Base-by-base conservation (phyloP, 2,888 invertebrate species). In the Drosophila cognata region DNA sequence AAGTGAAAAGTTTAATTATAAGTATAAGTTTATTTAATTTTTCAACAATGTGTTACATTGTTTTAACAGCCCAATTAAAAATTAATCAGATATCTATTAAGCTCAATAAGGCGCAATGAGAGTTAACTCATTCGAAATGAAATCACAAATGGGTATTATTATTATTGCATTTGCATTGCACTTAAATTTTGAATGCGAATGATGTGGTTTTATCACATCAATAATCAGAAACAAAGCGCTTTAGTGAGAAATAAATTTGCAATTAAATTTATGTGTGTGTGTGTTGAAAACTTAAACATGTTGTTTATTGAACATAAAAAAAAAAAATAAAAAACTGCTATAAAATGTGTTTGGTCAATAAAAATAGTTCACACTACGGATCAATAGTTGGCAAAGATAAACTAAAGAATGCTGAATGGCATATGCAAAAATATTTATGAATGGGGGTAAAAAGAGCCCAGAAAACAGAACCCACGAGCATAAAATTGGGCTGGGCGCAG, bases 381-480 rank as follows among this genome's bases (percentile, higher is more conserved):
- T 55, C 57, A 43, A 51, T 57, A 66, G 41, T 29, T 51, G 18
- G 18, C 33, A 41, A 33, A 29, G 33, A 56, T 50, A 35, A 41
- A n/a, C 21, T 50, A 29, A 56, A 53, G 33, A 41, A 57, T 68
- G 68, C 68, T 66, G 68, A 68, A 56, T 41, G 13, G 59, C 65
- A 65, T 25, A 36, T 21, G 36, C 50, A 36, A 29, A 51, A 21
- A 38, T 48, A 69, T 70, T 68, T 60, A 36, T 21, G n/a, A 25
- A 16, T 2, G 2, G 8, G 28, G 1, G 2, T 21, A 16, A n/a
- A 21, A 25, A 8, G 21, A 28, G 11, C 31, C 31, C 29, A 72
- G 68, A 74, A 64, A 50, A 50, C 64, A 48, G 67, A 55, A 63
- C 64, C 46, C 74, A 73, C 68, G 72, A 79, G 75, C 65, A 71